Evolutionary conservation across 2,113 vertebrate genomes (phyloP), one percentile per base, ranked within the genome.

Genomic region (Circaetus cinerascens): DNA sequence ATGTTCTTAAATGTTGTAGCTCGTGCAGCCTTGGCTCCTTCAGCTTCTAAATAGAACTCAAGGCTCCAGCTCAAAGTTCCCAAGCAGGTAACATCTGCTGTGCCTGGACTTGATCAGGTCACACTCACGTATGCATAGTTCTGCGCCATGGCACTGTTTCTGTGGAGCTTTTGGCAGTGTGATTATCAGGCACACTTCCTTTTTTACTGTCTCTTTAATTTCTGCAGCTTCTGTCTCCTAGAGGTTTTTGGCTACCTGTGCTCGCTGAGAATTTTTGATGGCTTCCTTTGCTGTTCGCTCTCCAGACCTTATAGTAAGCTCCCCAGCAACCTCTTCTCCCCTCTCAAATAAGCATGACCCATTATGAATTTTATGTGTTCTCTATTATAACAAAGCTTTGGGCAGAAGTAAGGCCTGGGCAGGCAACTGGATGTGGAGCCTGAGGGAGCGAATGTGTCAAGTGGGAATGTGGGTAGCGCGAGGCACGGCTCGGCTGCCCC

Each of bases 71-170:
- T 86, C 43, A 2, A 26, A 48, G 34, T 77, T 91, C n/a, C 64
- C 38, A n/a, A 46, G 63, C 41, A 88, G 13, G 27, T n/a, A 25
- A 15, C 34, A 23, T 56, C 22, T 82, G 43, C 74, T 56, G 40
- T 72, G 74, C 40, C 82, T 45, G 66, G 15, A 62, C 48, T 76
- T 55, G 20, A 3, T 62, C 7, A 7, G 26, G 21, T 80, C 62
- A 23, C 0, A 3, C 34, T 27, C 32, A 14, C 0, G 1, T 34
- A 3, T 16, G 59, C 1, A 2, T 23, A 18, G 43, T 81, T 73
- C 29, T 94, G 64, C 11, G 18, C 46, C 7, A 0, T 2, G 56
- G 60, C 13, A 2, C 53, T 48, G 77, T 17, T 67, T 92, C 84
- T 56, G 17, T 51, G 57, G 30, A 82, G 69, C n/a, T 87, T 53